These are phyloP conservation scores for Babylonia areolata DNA, from an alignment of 1,140 invertebrate species.

Conservation along the genomic window DNA sequence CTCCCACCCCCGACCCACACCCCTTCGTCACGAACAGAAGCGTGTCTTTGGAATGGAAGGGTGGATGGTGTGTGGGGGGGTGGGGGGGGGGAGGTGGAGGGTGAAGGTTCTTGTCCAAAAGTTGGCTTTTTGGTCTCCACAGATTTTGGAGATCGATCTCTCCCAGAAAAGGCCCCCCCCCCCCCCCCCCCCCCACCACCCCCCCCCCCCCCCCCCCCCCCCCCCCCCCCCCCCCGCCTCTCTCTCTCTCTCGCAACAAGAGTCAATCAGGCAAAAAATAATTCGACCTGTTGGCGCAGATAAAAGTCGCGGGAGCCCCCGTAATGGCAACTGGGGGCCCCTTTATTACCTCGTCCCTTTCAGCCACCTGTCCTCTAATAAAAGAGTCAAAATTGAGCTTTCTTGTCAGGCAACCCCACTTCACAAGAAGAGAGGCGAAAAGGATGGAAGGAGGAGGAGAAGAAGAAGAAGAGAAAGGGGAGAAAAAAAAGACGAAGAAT, in stretches of 20 bases:
- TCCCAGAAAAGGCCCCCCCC: no score
- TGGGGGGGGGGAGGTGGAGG: no score
- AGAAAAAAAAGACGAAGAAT: not conserved
- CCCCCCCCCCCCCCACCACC: no score
- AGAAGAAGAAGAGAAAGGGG: not conserved
- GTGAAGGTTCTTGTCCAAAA: no score
- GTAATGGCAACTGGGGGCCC: conserved; percentile 27
- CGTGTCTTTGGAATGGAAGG: no score
- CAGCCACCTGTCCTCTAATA: conserved; percentile 37
- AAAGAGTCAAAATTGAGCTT: conserved; percentile 41
- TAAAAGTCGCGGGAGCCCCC: conserved; percentile 18
- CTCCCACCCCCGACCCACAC: no score
- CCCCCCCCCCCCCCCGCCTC: no score
- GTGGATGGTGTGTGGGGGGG: no score
- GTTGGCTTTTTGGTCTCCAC: no score
- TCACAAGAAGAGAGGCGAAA: not conserved
- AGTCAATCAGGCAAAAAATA: conserved; percentile 42
- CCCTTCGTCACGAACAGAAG: no score
- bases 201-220: no score
- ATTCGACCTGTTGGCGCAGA: conserved; percentile 32
- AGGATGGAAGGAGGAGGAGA: not conserved
- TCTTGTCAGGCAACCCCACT: conserved; percentile 38
- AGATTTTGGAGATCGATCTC: no score
- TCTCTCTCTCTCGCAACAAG: conserved; percentile 18
- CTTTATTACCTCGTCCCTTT: conserved; percentile 33